Evolutionary conservation across 64 coral and sea anemone species (phyloP).

Genomic region (Pocillopora damicornis): DNA sequence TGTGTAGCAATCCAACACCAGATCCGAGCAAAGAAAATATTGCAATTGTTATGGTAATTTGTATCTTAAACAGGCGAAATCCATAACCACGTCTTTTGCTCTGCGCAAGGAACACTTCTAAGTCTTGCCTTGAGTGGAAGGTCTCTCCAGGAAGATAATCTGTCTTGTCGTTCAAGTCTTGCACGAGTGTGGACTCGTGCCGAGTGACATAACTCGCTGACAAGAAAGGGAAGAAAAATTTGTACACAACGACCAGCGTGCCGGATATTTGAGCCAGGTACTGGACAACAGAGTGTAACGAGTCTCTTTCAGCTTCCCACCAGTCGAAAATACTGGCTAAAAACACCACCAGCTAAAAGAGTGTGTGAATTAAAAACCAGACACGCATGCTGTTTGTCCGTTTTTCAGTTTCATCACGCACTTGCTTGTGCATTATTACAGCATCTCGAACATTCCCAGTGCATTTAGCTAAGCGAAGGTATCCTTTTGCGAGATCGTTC

Average conservation of each 20-base stretch:
- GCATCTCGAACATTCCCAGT: conserved; percentile 30
- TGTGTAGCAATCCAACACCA: conserved; percentile 48
- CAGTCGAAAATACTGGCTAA: conserved; percentile 61
- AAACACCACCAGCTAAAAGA: conserved; percentile 53
- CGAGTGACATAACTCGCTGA: conserved; percentile 69
- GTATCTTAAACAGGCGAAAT: conserved; percentile 63
- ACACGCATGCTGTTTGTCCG: conserved; percentile 16
- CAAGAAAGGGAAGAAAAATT: conserved; percentile 65
- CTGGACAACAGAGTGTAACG: conserved; percentile 30
- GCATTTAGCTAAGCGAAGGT: conserved; percentile 23
- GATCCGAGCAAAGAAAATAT: conserved; percentile 60
- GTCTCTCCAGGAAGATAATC: conserved; percentile 42
- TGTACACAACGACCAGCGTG: conserved; percentile 56
- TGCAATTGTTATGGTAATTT: conserved; percentile 62
- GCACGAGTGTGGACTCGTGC: conserved; percentile 58
- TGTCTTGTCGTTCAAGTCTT: conserved; percentile 42
- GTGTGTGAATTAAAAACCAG: conserved; percentile 48
- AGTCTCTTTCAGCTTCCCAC: conserved; percentile 42
- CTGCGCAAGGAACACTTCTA: conserved; percentile 54
- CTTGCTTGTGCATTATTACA: conserved; percentile 22
- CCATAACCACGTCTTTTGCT: conserved; percentile 63
- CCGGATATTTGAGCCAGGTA: conserved; percentile 60
- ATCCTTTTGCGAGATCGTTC: conserved; percentile 49
- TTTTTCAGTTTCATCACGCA: conserved; percentile 40
- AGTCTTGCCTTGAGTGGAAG: conserved; percentile 40